phyloP scores from a whole-genome alignment of 2,113 vertebrate genomes.

The Dendropsophus ebraccatus region DNA sequence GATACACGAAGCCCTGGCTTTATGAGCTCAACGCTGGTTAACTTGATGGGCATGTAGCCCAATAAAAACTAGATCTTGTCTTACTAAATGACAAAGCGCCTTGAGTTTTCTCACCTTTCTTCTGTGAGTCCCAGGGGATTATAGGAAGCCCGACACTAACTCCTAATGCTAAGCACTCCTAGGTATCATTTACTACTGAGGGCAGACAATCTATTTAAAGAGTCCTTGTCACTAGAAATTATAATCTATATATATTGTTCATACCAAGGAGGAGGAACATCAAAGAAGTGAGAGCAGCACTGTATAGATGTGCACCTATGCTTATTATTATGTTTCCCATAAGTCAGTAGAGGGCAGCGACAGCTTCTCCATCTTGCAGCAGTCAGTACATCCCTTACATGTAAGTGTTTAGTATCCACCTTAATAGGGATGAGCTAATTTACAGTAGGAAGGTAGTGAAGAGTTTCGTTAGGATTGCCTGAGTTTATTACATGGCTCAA shows the following conservation, averaged over 20 bases:
- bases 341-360: too few relatives aligned
- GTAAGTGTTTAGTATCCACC: too few relatives aligned
- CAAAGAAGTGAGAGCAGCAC: too few relatives aligned
- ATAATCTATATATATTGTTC: neutral
- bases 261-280: neutral
- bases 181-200: neutral
- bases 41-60: constrained; percentile 45
- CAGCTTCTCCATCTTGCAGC: too few relatives aligned
- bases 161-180: neutral
- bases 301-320: too few relatives aligned
- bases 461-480: too few relatives aligned
- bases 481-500: too few relatives aligned
- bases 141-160: neutral
- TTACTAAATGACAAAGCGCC: constrained; percentile 31
- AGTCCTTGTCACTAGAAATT: neutral
- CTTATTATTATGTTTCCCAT: too few relatives aligned
- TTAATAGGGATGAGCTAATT: too few relatives aligned
- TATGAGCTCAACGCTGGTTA: constrained; percentile 25
- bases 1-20: constrained; percentile 14
- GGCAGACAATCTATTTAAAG: neutral
- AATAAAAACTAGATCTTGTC: constrained; percentile 29
- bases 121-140: neutral
- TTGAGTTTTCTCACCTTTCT: constrained; percentile 22
- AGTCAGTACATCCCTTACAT: too few relatives aligned
- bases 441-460: too few relatives aligned